These are phyloP conservation scores for Microcebus griseorufus DNA, from an alignment of 2,113 vertebrate species.

Conservation along the genomic window DNA sequence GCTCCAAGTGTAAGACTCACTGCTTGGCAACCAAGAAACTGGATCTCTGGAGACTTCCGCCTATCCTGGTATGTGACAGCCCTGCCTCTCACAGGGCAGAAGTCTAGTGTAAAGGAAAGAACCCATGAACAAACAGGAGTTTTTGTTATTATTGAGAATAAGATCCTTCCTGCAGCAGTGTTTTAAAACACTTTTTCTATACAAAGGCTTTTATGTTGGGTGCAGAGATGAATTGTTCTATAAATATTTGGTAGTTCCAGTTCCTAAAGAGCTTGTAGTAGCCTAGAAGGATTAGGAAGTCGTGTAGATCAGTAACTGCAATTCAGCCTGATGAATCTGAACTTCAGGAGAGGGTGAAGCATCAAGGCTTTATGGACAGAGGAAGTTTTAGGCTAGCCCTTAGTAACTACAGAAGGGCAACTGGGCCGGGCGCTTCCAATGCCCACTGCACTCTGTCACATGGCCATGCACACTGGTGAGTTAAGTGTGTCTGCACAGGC, in stretches of 20 bases:
- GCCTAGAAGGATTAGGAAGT: not conserved
- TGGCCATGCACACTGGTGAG: not conserved
- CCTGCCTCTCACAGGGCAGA: not conserved
- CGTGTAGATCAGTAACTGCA: not conserved
- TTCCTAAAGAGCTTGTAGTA: not conserved
- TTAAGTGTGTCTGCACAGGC: not conserved
- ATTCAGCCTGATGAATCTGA: not conserved
- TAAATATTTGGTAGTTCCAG: not conserved
- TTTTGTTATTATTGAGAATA: conserved; percentile 16
- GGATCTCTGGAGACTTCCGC: conserved; percentile 98
- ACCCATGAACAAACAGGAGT: not conserved
- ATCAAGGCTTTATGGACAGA: not conserved
- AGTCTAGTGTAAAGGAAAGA: not conserved
- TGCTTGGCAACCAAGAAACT: conserved; percentile 98
- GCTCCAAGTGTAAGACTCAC: conserved; percentile 98
- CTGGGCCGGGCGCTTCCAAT: not conserved
- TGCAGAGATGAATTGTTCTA: not conserved
- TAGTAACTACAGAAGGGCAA: not conserved
- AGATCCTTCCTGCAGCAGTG: not conserved
- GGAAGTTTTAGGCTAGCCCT: not conserved
- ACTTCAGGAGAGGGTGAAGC: not conserved
- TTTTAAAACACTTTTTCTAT: conserved; percentile 14
- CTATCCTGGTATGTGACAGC: conserved; percentile 89
- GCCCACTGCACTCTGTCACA: not conserved
- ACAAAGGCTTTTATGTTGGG: conserved; percentile 9